Evolutionary conservation across 2,888 invertebrate species (phyloP).

Genomic region (Campaea margaritaria): DNA sequence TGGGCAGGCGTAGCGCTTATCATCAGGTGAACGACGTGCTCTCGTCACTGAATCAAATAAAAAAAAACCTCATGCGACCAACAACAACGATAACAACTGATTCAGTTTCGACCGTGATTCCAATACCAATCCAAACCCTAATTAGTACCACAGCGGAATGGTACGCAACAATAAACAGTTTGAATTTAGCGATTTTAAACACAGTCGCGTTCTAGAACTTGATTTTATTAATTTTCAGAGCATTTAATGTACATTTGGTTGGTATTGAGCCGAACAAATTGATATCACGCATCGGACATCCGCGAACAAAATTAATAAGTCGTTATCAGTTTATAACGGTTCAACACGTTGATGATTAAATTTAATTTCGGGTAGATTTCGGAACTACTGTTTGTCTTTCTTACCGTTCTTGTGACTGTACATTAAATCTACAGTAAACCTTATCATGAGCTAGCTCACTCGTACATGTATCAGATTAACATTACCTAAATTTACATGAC

Average conservation of each 20-base stretch:
- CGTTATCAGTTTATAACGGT: conserved; percentile 16
- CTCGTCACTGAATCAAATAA: too few relatives aligned
- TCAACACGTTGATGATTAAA: conserved; percentile 10
- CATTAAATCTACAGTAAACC: too few relatives aligned
- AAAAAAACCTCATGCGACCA: too few relatives aligned
- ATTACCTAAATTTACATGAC: too few relatives aligned
- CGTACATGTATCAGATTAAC: too few relatives aligned
- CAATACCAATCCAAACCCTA: too few relatives aligned
- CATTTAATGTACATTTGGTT: conserved; percentile 11
- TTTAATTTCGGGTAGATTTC: conserved; percentile 3
- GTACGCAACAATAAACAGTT: not conserved
- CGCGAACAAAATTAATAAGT: conserved; percentile 19
- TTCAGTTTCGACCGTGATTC: too few relatives aligned
- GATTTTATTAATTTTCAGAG: conserved; percentile 21
- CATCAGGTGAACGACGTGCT: too few relatives aligned
- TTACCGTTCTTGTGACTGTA: not conserved
- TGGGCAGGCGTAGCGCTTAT: too few relatives aligned
- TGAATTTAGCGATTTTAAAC: conserved; percentile 10
- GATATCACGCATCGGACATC: conserved; percentile 15
- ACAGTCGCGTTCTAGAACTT: not conserved
- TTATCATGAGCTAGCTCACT: too few relatives aligned
- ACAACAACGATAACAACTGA: too few relatives aligned
- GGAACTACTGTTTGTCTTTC: not conserved
- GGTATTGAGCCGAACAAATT: conserved; percentile 20
- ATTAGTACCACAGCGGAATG: not conserved